Evolutionary conservation across 2,797 vertebrate species (phyloP), one percentile per base, ranked within the genome.

Genomic region (Sarcoramphus papa): DNA sequence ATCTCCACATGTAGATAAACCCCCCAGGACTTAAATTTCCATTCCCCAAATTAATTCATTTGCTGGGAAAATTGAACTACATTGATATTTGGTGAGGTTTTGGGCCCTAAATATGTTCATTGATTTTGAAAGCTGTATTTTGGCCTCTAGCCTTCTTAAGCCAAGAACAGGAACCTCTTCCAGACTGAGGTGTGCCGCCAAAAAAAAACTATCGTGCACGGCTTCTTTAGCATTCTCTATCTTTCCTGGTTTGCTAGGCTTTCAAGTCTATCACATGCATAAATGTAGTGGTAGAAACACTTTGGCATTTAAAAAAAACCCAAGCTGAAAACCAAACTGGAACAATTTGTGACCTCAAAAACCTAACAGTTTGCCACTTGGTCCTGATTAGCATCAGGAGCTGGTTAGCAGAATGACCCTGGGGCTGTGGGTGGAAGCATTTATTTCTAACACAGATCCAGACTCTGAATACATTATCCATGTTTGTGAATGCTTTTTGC

Each of bases 151-250:
- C 23, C 14, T 19, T 15, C 23, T 47, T 27, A 19, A 69, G 30
- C 12, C 28, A 48, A 23, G 43, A 76, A 41, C 11, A 47, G 30
- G 51, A 86, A 31, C 15, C 24, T 72, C 35, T 41, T 68, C 37
- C 28, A 81, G 23, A 22, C n/a, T 37, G 28, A 65, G 35, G 6
- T 24, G 31, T 53, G 51, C 43, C 1, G 3, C 30, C 20, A 50
- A 21, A 27, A 9, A 53, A 18, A 6, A 43, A 31, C 37, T 41
- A 2, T 25, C 9, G 23, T 0, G 1, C 6, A 5, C 19, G 37
- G 33, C 48, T 67, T 27, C 80, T 51, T 25, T 28, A 18, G 63
- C 8, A 4, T 43, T 67, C 22, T 73, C 12, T 21, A 11, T 40
- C 28, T 30, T 37, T 9, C 14, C 6, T 43, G 45, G 54, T 21